Conservation (phyloP, 2,113 vertebrate species). For the Crotalus helleri region DNA sequence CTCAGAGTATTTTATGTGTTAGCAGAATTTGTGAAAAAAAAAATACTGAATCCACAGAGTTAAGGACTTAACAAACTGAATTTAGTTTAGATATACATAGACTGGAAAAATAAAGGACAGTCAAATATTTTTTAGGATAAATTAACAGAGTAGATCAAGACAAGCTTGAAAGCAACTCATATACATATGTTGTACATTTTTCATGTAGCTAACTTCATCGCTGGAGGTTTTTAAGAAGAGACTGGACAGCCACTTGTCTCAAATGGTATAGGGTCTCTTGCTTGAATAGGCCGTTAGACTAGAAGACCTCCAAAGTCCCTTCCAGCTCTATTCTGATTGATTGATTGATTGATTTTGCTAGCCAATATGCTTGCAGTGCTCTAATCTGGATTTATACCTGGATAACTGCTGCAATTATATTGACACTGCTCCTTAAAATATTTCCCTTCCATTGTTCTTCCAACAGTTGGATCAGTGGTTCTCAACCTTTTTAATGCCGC, state of each 20-base stretch:
- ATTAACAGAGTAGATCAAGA: background rate
- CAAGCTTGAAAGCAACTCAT: background rate
- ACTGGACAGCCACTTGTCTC: too few relatives aligned
- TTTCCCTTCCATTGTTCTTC: background rate
- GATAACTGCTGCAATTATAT: background rate
- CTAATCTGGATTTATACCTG: background rate
- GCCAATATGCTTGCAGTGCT: background rate
- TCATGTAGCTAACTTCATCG: background rate
- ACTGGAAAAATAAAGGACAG: background rate
- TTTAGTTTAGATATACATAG: background rate
- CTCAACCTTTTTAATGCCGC: too few relatives aligned
- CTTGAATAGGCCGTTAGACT: too few relatives aligned
- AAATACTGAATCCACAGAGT: background rate
- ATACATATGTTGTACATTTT: background rate
- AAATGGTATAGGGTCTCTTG: too few relatives aligned
- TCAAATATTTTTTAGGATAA: background rate
- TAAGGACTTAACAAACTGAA: background rate
- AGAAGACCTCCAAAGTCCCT: background rate
- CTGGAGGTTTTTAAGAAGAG: too few relatives aligned
- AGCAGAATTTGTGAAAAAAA: background rate
- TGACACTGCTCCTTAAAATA: background rate
- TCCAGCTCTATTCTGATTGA: background rate
- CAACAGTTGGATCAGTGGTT: background rate
- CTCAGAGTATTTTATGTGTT: background rate
- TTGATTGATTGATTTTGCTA: background rate